A percentile compares a stretch with the other conserved stretches of the same genome.
Conservation (phyloP, 2,113 vertebrate genomes). For the Phylloscopus trochilus region DNA sequence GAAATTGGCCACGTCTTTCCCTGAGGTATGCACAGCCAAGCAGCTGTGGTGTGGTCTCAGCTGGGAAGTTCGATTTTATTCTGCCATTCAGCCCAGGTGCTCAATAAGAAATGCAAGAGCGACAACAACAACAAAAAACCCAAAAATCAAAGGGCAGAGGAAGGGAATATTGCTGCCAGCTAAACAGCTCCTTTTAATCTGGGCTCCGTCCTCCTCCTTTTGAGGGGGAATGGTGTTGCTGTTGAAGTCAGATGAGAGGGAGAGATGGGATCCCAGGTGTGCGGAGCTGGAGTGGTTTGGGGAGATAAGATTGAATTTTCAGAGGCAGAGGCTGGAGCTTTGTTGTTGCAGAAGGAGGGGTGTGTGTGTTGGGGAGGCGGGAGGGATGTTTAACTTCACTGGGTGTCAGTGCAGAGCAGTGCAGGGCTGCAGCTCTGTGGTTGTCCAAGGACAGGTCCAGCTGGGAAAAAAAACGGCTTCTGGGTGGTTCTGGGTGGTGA, state of each 20-base stretch:
- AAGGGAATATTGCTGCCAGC: constrained; percentile 23
- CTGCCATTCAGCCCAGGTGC: constrained; percentile 1
- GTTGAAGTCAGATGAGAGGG: constrained; percentile 48
- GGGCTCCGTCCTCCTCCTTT: not conserved
- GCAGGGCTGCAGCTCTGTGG: not conserved
- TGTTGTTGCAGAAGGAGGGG: not conserved
- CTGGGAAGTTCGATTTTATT: constrained; percentile 59
- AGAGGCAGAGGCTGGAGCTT: not conserved
- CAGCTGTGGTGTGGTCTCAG: constrained; percentile 38
- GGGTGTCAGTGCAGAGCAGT: not conserved
- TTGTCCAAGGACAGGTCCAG: not conserved
- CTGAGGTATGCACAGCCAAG: constrained; percentile 20
- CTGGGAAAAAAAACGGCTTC: not conserved
- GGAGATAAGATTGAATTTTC: constrained; percentile 57
- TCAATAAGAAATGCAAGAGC: constrained; percentile 53
- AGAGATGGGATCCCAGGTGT: constrained; percentile 26
- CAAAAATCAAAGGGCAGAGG: constrained; percentile 33
- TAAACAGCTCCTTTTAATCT: constrained; percentile 37
- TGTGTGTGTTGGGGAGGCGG: not conserved
- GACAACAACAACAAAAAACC: not conserved
- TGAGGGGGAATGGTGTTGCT: not conserved
- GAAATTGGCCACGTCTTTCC: not conserved
- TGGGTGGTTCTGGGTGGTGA: not conserved
- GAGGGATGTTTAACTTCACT: not conserved
- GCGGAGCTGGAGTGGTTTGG: not conserved